phyloP scores from a whole-genome alignment of 2,888 invertebrate species.

The Patella depressa region DNA sequence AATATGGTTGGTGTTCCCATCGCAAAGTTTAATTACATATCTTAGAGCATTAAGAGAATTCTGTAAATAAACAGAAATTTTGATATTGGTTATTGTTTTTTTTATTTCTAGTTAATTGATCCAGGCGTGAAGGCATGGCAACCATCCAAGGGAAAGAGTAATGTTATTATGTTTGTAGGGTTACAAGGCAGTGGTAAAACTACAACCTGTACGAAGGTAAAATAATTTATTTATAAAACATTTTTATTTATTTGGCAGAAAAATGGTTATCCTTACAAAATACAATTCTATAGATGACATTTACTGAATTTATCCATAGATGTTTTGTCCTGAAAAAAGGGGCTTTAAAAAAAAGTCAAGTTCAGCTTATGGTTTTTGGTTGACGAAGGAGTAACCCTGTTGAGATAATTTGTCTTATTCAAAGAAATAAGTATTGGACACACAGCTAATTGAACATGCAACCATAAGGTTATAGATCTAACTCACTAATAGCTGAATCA shows the following conservation, averaged over 20 bases:
- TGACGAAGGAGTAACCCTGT: neutral
- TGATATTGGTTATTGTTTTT: no score
- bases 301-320: neutral
- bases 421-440: no score
- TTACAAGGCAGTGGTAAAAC: constrained; percentile 99
- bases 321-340: neutral
- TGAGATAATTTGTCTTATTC: no score
- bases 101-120: constrained; percentile 84
- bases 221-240: neutral
- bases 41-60: no score
- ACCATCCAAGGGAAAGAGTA: constrained; percentile 93
- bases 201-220: constrained; percentile 95
- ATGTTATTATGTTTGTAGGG: constrained; percentile 99
- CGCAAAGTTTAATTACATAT: no score
- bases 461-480: no score
- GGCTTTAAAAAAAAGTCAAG: neutral
- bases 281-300: neutral
- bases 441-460: no score
- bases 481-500: no score
- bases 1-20: no score
- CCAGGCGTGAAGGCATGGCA: constrained; percentile 97
- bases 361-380: neutral
- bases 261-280: no score
- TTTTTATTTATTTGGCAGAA: neutral
- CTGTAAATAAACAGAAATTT: no score